These are phyloP conservation scores for Himantopus leucocephalus DNA, from an alignment of 2,113 vertebrate species.

Conservation along the genomic window DNA sequence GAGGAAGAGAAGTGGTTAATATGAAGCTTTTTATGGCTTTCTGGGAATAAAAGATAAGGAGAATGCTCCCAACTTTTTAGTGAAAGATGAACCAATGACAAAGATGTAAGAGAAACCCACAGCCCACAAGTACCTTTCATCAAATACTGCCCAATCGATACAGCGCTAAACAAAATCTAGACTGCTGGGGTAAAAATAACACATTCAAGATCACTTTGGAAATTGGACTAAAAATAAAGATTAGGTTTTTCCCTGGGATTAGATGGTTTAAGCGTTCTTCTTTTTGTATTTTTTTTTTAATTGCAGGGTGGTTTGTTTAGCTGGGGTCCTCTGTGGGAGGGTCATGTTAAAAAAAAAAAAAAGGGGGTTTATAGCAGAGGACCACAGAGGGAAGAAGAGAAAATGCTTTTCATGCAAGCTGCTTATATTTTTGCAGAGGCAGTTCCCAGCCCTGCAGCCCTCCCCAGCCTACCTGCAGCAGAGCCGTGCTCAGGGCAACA, in stretches of 20 bases:
- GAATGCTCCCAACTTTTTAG: not conserved
- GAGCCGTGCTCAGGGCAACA: not conserved
- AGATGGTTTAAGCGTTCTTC: not conserved
- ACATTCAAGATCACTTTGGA: constrained; percentile 2
- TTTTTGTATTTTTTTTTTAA: not conserved
- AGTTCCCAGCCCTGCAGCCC: not conserved
- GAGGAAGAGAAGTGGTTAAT: not conserved
- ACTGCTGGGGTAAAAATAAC: constrained; percentile 39
- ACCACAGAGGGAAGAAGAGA: not conserved
- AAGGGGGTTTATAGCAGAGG: not conserved
- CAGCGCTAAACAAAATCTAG: not conserved
- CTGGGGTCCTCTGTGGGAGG: not conserved
- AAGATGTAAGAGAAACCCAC: not conserved
- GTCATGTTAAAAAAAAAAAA: not conserved
- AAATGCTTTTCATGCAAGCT: not conserved
- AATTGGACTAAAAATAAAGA: constrained; percentile 16
- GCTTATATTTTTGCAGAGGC: not conserved
- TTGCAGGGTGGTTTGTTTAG: not conserved
- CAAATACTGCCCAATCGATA: constrained; percentile 15
- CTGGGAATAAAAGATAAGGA: not conserved
- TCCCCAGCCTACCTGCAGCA: not conserved
- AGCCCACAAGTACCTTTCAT: not conserved
- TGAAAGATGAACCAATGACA: constrained; percentile 29
- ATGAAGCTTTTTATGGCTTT: not conserved
- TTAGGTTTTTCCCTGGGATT: not conserved